Base-by-base conservation (phyloP, 1,140 invertebrate genomes). In the Palaemon carinicauda region DNA sequence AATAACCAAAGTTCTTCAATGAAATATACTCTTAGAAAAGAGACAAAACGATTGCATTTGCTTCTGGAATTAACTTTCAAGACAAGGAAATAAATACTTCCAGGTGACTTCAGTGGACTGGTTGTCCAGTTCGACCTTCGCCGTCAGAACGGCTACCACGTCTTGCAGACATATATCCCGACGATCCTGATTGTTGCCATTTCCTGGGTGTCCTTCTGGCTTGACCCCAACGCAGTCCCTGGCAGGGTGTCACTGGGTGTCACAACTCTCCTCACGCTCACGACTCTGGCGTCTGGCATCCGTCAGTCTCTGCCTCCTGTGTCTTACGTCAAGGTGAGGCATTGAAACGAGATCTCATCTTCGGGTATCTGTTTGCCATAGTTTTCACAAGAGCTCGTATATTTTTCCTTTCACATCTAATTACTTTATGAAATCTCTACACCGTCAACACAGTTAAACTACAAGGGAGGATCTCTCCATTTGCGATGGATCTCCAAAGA, bases 131-230 rank as follows among this genome's bases (percentile, higher is more conserved):
- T 97, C 87, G 94, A 95, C 90, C 91, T 97, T 17, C 94, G 94
- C 0, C 93, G 96, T 41, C 95, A 97, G 92, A 95, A 96, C 89
- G 96, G 96, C 65, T 96, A 96, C 90, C 97, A 97, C 89, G 92
- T 97, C 73, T 96, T 97, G 94, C 96, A 97, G 89, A 97, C 97
- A 90, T 97, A 96, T 89, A 94, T 97, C 83, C 96, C 96, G 0
- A 97, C 96, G 7, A 96, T 97, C 92, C 93, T 97, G 87, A 94
- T 97, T 80, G 96, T 97, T 4, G 94, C 95, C 19, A 96, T 97
- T 82, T 97, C 96, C 0, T 97, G 96, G 96, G 96, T 97, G 19
- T 96, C 96, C 0, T 97, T 97, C 90, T 97, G 96, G 96, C 91
- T 97, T 73, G 96, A 97, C 90, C 94, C 96, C 29, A 96, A 97